A percentile compares a stretch with the other conserved stretches of the same genome.
phyloP scores from a whole-genome alignment of 1,140 invertebrate species.

The Drosophila mojavensis region DNA sequence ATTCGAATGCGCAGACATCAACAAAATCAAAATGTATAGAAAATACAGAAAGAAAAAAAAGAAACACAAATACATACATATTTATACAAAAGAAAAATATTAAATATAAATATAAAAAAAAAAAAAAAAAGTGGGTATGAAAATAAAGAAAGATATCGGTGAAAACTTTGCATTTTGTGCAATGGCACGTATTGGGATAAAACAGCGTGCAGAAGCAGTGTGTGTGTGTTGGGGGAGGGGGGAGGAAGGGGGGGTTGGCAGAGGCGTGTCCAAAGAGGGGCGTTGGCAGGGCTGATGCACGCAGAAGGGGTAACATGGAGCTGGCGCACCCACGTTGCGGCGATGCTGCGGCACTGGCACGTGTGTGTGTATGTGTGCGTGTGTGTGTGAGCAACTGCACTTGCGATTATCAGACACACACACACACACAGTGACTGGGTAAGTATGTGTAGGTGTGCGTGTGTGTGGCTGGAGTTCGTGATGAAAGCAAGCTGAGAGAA shows the following conservation, averaged over 20 bases:
- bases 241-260: no score
- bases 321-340: constrained; percentile 45
- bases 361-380: constrained; percentile 26
- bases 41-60: neutral
- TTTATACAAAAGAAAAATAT: constrained; percentile 32
- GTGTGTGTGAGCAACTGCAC: constrained; percentile 48
- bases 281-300: neutral
- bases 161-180: constrained; percentile 61
- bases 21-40: constrained; percentile 7
- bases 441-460: neutral
- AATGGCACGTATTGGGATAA: constrained; percentile 51
- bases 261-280: neutral
- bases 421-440: neutral
- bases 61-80: neutral
- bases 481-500: constrained; percentile 43
- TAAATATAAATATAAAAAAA: neutral
- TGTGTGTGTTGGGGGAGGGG: neutral
- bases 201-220: constrained; percentile 3
- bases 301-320: constrained; percentile 2
- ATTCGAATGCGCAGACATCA: constrained; percentile 33
- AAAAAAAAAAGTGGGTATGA: constrained; percentile 8
- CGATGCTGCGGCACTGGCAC: constrained; percentile 34
- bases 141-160: constrained; percentile 38
- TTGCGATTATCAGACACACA: constrained; percentile 49
- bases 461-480: constrained; percentile 31